These are phyloP conservation scores for Uloborus plumipes DNA, from an alignment of 2,888 invertebrate species.

Conservation along the genomic window DNA sequence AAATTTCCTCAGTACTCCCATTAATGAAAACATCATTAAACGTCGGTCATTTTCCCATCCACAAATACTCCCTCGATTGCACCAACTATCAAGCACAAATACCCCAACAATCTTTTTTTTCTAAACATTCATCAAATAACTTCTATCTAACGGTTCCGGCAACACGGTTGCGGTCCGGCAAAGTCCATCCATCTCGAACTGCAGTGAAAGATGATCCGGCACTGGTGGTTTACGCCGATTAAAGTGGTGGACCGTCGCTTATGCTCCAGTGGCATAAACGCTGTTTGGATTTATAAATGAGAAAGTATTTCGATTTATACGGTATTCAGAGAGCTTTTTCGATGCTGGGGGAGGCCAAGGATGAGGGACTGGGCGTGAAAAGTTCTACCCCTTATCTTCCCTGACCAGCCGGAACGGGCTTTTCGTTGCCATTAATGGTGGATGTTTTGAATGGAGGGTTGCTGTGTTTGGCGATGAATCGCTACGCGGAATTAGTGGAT, in stretches of 20 bases:
- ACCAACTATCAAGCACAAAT: too few species aligned
- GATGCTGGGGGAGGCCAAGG: neutral
- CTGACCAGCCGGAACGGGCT: conserved; percentile 56
- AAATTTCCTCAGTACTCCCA: too few species aligned
- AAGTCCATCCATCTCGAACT: too few species aligned
- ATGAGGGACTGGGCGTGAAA: conserved; percentile 33
- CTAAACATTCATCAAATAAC: too few species aligned
- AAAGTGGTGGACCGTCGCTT: conserved; percentile 20
- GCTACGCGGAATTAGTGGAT: neutral
- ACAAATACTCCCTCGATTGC: too few species aligned
- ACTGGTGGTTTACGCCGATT: conserved; percentile 13
- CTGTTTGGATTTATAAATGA: conserved; percentile 35
- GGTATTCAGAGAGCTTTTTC: conserved; percentile 6
- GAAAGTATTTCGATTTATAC: conserved; percentile 55
- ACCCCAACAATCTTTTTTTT: too few species aligned
- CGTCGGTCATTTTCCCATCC: too few species aligned
- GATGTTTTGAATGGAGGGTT: conserved; percentile 24
- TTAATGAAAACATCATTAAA: too few species aligned
- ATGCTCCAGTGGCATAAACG: conserved; percentile 12
- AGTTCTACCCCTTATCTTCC: conserved; percentile 53
- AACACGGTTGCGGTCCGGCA: too few species aligned
- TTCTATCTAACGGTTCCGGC: too few species aligned
- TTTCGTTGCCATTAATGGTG: conserved; percentile 51
- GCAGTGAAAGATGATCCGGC: conserved; percentile 22
- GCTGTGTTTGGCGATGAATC: conserved; percentile 36